A percentile compares a stretch with the other conserved stretches of the same genome.
Conservation (phyloP, 2,888 invertebrate species). For the Drosophila planitibia region DNA sequence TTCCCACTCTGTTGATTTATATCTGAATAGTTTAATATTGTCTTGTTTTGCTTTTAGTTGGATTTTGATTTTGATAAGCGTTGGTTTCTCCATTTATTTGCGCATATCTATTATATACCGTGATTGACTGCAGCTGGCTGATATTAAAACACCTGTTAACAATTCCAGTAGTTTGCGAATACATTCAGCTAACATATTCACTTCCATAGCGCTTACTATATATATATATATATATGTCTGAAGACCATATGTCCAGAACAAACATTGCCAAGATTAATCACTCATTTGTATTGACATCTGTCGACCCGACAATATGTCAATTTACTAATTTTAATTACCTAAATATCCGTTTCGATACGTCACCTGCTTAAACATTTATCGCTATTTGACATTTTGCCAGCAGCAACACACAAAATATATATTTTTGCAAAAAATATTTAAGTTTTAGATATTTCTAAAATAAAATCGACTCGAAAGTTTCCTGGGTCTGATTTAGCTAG, state of each 20-base stretch:
- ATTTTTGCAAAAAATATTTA: neutral
- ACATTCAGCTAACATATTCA: neutral
- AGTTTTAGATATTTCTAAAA: neutral
- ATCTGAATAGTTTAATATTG: constrained; percentile 16
- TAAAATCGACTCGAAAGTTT: neutral
- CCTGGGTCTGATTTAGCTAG: too few relatives aligned
- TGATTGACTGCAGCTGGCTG: constrained; percentile 12
- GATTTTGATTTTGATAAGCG: constrained; percentile 36
- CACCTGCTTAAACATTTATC: constrained; percentile 18
- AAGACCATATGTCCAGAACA: neutral
- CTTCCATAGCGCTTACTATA: neutral
- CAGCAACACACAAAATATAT: neutral
- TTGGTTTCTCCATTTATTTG: constrained; percentile 5
- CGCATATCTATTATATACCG: constrained; percentile 17
- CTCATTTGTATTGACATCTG: neutral
- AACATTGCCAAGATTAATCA: neutral
- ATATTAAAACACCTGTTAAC: constrained; percentile 16
- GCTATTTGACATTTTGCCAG: constrained; percentile 31
- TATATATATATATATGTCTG: neutral
- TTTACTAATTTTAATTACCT: constrained; percentile 16
- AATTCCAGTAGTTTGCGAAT: neutral
- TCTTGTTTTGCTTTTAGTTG: constrained; percentile 13
- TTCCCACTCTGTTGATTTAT: neutral
- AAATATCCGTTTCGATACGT: constrained; percentile 18
- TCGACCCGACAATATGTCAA: neutral